Percentiles rank a stretch among this genome's conserved stretches.
phyloP scores from a whole-genome alignment of 2,797 vertebrate species.

The Clarias fuscus region DNA sequence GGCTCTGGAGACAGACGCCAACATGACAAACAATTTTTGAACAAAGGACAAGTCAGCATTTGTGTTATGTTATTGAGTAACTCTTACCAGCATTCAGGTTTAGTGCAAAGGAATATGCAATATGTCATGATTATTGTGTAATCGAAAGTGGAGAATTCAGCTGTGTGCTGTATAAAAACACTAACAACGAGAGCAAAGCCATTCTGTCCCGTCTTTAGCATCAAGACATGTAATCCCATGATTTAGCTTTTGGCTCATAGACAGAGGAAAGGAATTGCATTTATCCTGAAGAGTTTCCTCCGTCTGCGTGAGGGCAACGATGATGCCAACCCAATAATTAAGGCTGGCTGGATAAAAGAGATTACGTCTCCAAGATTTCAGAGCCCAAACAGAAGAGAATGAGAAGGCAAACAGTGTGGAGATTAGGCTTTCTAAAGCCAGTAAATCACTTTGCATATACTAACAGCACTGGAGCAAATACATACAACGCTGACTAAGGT shows the following conservation, averaged over 20 bases:
- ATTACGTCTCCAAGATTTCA: conserved; percentile 48
- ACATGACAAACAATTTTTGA: conserved; percentile 37
- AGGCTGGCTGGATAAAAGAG: conserved; percentile 31
- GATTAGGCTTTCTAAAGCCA: conserved; percentile 36
- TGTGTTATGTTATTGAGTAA: conserved; percentile 22
- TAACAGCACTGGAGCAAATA: conserved; percentile 13
- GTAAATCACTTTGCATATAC: conserved; percentile 46
- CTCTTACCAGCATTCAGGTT: conserved; percentile 7
- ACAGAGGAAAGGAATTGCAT: conserved; percentile 23
- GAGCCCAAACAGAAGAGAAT: conserved; percentile 39
- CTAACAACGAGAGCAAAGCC: conserved; percentile 18
- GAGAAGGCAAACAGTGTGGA: conserved; percentile 34
- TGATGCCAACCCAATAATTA: conserved; percentile 30
- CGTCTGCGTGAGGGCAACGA: conserved; percentile 30
- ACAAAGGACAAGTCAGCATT: conserved; percentile 20
- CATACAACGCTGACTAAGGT: conserved; percentile 11
- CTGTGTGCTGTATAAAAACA: conserved; percentile 4
- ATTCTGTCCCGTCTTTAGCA: conserved; percentile 23
- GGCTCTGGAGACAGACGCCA: conserved; percentile 20
- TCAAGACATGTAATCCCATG: conserved; percentile 28
- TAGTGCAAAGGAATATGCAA: conserved; percentile 38
- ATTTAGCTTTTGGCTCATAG: conserved; percentile 3
- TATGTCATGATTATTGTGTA: conserved; percentile 12
- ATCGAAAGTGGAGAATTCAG: conserved; percentile 4
- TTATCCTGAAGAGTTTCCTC: conserved; percentile 44